Base-by-base conservation (phyloP, 2,113 vertebrate genomes). In the Picathartes gymnocephalus region DNA sequence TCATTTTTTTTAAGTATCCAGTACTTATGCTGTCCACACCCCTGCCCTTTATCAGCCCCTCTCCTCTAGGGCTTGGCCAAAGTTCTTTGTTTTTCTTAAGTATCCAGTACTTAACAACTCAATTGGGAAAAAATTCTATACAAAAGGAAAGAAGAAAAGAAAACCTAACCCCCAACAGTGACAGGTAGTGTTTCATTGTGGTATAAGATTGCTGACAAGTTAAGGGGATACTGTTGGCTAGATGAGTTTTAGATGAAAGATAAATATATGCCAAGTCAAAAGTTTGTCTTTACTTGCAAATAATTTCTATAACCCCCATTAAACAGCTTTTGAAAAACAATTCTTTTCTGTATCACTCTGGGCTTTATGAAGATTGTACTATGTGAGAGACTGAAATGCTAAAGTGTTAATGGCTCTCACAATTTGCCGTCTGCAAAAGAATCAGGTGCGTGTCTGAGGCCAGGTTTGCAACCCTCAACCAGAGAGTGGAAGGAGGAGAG, bases 241-340 rank as follows among this genome's bases (percentile, higher is more conserved):
- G 39, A 48, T 94, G 54, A 74, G 64, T 93, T 20, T 28, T 69
- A 72, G 30, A 18, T 31, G 40, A 51, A 71, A 53, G 4, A 74
- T 7, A 13, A 64, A 57, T 70, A 72, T 56, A 39, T 37, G 13
- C 39, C 65, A 86, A 72, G 24, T 68, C 7, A 51, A 62, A 85
- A 50, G 13, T 81, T 94, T 94, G 48, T 88, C 58, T 92, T 54
- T 64, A 61, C 64, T 81, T 84, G 74, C 39, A 94, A 92, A 90
- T 44, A 79, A 81, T 68, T 85, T 74, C 33, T 85, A 24, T 64
- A 96, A 77, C 22, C 15, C n/a, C 90, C 30, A 90, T 88, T 96
- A 83, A 68, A 65, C 42, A 96, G 40, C 48, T 93, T 96, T 94
- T 97, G 93, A 94, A 96, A 97, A 91, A 30, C 19, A 66, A 80